phyloP scores from a whole-genome alignment of 1,140 invertebrate species.

The Pseudachorutes palmiensis region DNA sequence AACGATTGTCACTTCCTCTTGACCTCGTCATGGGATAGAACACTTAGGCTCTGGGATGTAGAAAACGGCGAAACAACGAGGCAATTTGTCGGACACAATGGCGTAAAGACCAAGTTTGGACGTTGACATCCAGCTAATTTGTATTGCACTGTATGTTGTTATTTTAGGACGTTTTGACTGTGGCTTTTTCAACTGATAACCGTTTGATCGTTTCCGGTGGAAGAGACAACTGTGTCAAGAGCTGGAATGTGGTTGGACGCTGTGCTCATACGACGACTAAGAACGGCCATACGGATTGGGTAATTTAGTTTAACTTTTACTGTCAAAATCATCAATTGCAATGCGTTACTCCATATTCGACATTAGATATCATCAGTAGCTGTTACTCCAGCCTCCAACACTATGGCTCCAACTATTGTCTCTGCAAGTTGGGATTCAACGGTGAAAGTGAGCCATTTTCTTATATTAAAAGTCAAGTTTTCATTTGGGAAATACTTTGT shows the following conservation, averaged over 20 bases:
- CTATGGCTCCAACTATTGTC: not conserved
- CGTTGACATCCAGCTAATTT: too few species aligned
- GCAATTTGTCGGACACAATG: conserved; percentile 3
- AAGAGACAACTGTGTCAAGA: conserved; percentile 3
- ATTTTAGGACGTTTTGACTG: conserved; percentile 12
- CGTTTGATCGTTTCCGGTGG: conserved; percentile 10
- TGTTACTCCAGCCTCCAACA: not conserved
- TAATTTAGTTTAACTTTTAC: too few species aligned
- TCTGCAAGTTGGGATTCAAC: conserved; percentile 16
- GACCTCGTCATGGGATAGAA: conserved; percentile 19
- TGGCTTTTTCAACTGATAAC: conserved; percentile 16
- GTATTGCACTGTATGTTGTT: not conserved
- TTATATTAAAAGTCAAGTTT: not conserved
- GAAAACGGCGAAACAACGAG: not conserved
- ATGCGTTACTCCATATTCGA: too few species aligned
- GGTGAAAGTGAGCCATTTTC: conserved; percentile 11
- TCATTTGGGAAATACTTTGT: conserved; percentile 44
- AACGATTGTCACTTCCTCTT: conserved; percentile 7
- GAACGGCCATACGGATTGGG: conserved; percentile 15
- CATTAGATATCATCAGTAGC: not conserved
- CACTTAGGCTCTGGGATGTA: conserved; percentile 16
- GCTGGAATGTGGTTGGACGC: conserved; percentile 12
- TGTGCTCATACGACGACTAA: conserved; percentile 9
- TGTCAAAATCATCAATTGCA: too few species aligned
- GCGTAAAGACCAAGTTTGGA: too few species aligned